Evolutionary conservation across 2,888 invertebrate species (phyloP), one percentile per base, ranked within the genome.

Genomic region (Torymus tubicola): DNA sequence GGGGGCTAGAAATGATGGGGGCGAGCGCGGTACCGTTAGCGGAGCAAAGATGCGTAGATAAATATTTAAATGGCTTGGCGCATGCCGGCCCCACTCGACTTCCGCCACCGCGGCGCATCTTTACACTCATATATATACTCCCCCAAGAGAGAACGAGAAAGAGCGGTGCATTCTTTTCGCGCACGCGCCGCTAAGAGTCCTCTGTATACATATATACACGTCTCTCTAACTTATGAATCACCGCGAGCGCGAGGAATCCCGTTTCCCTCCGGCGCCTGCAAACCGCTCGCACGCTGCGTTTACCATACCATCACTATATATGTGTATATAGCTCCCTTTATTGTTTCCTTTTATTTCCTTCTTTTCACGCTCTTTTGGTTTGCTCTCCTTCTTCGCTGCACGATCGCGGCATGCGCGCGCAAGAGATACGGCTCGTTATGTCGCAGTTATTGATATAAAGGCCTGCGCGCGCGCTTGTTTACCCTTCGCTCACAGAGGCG

Each of bases 41-140:
- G 16, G 57, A 16, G 57, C 73, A 60, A 16, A 74, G 70, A 81
- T 78, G 81, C 78, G 74, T 67, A 18, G 81, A 81, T 81, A 81
- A 78, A 73, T 69, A 80, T 80, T 76, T 10, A 72, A 76, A 76
- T 72, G 72, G 52, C 42, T 42, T 8, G 42, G 42, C 42, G 8
- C 42, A 42, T 42, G 42, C 42, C 42, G 42, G 42, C 42, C 8
- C 42, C 42, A 42, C 42, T 42, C 42, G 42, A 42, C 42, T 42
- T 42, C 42, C 42, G 42, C 42, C 42, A 42, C 42, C 42, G 8
- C 8, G 42, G 42, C 42, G 42, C 42, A 42, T 42, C 42, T 8
- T 42, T 42, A 42, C 42, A 8, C 8, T 5, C 8, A 31, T 31
- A 31, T 8, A 5, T 42, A 31, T 31, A 42, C 42, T 42, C 42